Evolutionary conservation across 2,888 invertebrate genomes (phyloP).

Genomic region (Perizoma flavofasciatum): DNA sequence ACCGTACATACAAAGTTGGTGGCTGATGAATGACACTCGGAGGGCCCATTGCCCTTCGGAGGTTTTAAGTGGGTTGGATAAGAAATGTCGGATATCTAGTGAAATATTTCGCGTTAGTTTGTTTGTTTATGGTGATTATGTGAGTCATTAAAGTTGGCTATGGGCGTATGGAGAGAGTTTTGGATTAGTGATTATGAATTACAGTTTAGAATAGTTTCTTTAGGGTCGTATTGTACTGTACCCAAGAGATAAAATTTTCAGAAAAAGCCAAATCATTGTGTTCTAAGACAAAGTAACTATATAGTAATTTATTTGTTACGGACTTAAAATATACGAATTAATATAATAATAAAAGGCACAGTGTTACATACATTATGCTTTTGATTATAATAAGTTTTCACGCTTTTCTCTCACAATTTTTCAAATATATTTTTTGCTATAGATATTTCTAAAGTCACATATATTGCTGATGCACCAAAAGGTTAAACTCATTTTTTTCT

Average conservation of each 20-base stretch:
- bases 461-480: too few relatives aligned
- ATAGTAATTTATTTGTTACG: too few relatives aligned
- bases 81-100: conserved; percentile 80
- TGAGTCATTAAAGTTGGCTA: conserved; percentile 65
- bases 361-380: too few relatives aligned
- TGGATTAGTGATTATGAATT: conserved; percentile 28
- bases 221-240: neutral
- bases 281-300: too few relatives aligned
- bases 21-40: conserved; percentile 82
- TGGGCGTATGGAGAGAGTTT: conserved; percentile 51
- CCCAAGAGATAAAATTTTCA: neutral
- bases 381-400: too few relatives aligned
- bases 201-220: conserved; percentile 28
- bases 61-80: conserved; percentile 81
- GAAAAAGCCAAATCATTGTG: too few relatives aligned
- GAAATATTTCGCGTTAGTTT: conserved; percentile 69
- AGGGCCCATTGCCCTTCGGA: conserved; percentile 83
- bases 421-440: too few relatives aligned
- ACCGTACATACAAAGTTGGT: conserved; percentile 79
- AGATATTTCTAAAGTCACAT: too few relatives aligned
- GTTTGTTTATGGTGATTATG: conserved; percentile 52
- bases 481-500: too few relatives aligned
- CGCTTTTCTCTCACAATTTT: too few relatives aligned
- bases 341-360: too few relatives aligned
- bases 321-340: too few relatives aligned